Percentiles rank a stretch among this genome's conserved stretches.
These are phyloP conservation scores for Xestia c-nigrum DNA, from an alignment of 2,888 invertebrate genomes.

Conservation along the genomic window DNA sequence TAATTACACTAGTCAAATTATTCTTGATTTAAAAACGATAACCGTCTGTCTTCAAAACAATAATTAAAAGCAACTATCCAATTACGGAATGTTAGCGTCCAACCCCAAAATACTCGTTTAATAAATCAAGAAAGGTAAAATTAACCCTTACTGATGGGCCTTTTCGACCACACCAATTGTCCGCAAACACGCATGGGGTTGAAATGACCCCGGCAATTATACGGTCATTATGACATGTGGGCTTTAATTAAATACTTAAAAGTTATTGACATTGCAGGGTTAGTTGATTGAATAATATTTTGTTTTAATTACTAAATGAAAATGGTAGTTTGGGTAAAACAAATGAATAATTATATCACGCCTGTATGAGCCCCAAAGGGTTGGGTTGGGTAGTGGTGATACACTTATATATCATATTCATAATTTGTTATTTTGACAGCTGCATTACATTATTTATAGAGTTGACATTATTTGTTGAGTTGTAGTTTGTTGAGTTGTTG, in stretches of 20 bases:
- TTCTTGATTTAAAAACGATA: slow-evolving; percentile 30
- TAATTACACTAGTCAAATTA: slow-evolving; percentile 3
- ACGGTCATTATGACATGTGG: slow-evolving; percentile 61
- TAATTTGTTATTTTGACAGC: neutral
- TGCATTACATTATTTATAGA: neutral
- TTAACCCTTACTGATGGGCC: slow-evolving; percentile 47
- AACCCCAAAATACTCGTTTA: slow-evolving; percentile 38
- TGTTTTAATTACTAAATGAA: slow-evolving; percentile 13
- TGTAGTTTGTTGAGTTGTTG: too few relatives aligned
- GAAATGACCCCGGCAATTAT: slow-evolving; percentile 56
- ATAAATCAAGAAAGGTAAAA: slow-evolving; percentile 60
- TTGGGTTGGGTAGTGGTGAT: neutral
- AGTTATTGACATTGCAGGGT: slow-evolving; percentile 44
- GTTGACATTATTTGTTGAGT: too few relatives aligned
- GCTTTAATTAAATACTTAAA: slow-evolving; percentile 58
- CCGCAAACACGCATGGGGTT: slow-evolving; percentile 55
- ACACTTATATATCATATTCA: neutral
- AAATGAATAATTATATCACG: slow-evolving; percentile 1
- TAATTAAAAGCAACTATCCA: slow-evolving; percentile 37
- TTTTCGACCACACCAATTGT: slow-evolving; percentile 52
- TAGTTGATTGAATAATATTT: slow-evolving; percentile 39
- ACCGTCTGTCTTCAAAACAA: slow-evolving; percentile 22
- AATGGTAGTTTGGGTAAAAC: slow-evolving; percentile 6
- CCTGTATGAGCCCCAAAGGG: neutral
- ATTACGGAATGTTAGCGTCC: slow-evolving; percentile 20